Percentiles rank a stretch among this genome's conserved stretches.
These are phyloP conservation scores for Aleiodes testaceus DNA, from an alignment of 2,888 invertebrate species.

Conservation along the genomic window DNA sequence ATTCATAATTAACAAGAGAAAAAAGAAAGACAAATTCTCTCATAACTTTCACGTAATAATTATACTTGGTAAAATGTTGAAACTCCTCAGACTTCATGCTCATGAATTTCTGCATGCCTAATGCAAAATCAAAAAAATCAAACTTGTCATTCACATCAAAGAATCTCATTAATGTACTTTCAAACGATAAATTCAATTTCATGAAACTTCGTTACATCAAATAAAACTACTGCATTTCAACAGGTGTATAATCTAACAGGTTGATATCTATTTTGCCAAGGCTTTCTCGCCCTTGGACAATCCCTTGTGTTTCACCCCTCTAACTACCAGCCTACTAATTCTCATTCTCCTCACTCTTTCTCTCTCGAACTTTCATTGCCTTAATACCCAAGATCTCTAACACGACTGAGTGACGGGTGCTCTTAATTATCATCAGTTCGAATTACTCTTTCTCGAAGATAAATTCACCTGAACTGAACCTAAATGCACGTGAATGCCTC, in stretches of 20 bases:
- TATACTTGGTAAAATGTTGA: neutral
- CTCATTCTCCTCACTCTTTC: no score
- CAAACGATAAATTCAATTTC: neutral
- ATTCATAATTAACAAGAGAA: neutral
- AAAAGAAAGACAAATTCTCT: neutral
- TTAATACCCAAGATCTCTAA: constrained; percentile 2
- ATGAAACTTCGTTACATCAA: neutral
- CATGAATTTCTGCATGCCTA: no score
- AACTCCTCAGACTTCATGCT: neutral
- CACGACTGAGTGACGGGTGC: constrained; percentile 37
- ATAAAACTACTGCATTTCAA: constrained; percentile 43
- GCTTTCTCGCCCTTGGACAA: constrained; percentile 28
- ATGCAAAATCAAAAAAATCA: neutral
- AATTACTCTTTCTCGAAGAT: constrained; percentile 40
- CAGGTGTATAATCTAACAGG: constrained; percentile 51
- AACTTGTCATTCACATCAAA: neutral
- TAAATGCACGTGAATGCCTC: neutral
- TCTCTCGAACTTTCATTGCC: constrained; percentile 30
- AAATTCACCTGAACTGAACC: neutral
- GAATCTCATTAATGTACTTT: neutral
- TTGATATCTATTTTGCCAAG: constrained; percentile 44
- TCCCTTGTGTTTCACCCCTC: neutral
- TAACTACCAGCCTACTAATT: neutral
- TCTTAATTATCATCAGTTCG: constrained; percentile 47
- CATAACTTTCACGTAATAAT: neutral